These are phyloP conservation scores for Platyura marginata DNA, from an alignment of 1,140 invertebrate genomes.

Conservation along the genomic window DNA sequence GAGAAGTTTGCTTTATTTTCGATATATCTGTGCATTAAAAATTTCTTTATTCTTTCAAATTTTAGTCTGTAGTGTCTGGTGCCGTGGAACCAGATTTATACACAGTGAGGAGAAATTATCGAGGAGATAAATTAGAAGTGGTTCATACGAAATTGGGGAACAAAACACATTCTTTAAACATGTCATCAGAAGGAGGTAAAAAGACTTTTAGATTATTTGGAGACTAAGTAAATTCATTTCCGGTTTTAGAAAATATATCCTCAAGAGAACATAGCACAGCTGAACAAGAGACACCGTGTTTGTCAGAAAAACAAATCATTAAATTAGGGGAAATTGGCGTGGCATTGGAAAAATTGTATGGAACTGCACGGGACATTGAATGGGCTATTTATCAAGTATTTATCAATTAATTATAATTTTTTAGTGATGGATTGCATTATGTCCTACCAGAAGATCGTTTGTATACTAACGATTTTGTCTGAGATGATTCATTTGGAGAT, in stretches of 20 bases:
- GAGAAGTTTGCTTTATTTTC: constrained; percentile 35
- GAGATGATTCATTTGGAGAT: too few species aligned
- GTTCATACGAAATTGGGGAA: constrained; percentile 29
- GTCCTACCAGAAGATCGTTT: too few species aligned
- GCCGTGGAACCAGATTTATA: constrained; percentile 54
- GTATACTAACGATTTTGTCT: too few species aligned
- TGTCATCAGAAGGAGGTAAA: constrained; percentile 22
- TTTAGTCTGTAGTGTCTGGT: constrained; percentile 58
- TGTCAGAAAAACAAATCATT: background rate
- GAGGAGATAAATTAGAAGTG: constrained; percentile 27
- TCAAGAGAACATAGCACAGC: too few species aligned
- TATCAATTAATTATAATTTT: too few species aligned
- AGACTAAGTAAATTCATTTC: background rate
- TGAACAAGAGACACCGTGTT: background rate
- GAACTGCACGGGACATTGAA: background rate
- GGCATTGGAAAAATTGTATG: background rate
- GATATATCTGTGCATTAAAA: background rate
- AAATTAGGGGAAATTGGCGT: background rate
- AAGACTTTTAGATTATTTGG: too few species aligned
- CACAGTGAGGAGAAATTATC: constrained; percentile 29
- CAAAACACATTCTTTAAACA: constrained; percentile 33
- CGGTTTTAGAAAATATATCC: too few species aligned
- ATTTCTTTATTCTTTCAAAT: constrained; percentile 9
- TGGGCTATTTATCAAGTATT: background rate
- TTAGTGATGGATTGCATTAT: too few species aligned